A percentile compares a stretch with the other conserved stretches of the same genome.
phyloP scores from a whole-genome alignment of 53 echinoderm and acorn worm species.

The Holothuria scabra region DNA sequence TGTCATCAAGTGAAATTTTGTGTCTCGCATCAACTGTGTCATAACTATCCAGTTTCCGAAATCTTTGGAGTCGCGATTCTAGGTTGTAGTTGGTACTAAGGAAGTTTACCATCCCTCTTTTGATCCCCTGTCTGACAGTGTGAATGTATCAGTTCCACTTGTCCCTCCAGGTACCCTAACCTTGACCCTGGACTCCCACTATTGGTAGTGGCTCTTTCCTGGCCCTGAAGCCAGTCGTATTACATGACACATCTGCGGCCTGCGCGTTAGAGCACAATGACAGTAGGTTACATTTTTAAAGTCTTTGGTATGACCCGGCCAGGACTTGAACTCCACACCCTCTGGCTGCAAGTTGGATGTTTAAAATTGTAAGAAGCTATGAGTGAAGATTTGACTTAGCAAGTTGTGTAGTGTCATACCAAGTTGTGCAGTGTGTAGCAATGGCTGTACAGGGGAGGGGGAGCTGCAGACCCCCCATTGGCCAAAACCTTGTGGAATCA shows the following conservation, averaged over 20 bases:
- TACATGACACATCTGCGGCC: slow-evolving; percentile 21
- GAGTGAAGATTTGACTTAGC: too few relatives aligned
- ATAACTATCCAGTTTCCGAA: slow-evolving; percentile 10
- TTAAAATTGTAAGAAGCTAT: too few relatives aligned
- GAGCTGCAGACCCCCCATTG: too few relatives aligned
- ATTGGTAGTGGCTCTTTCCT: slow-evolving; percentile 55
- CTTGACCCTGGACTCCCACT: slow-evolving; percentile 55
- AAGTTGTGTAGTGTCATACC: too few relatives aligned
- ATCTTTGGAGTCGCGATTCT: slow-evolving; percentile 2
- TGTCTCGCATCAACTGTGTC: neutral
- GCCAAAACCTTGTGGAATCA: too few relatives aligned
- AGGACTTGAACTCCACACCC: too few relatives aligned
- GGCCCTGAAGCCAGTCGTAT: slow-evolving; percentile 61
- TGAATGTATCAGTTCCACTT: slow-evolving; percentile 16
- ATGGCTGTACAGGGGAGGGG: too few relatives aligned
- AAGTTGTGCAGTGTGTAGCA: too few relatives aligned
- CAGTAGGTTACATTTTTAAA: too few relatives aligned
- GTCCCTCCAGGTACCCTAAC: slow-evolving; percentile 35
- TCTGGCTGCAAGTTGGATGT: too few relatives aligned
- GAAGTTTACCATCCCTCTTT: neutral
- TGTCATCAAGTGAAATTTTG: slow-evolving; percentile 18
- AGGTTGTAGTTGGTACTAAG: neutral
- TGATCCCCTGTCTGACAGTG: slow-evolving; percentile 49
- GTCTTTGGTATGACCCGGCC: too few relatives aligned
- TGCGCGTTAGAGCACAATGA: neutral